Evolutionary conservation across 2,797 vertebrate species (phyloP).

Genomic region (Staurois parvus): DNA sequence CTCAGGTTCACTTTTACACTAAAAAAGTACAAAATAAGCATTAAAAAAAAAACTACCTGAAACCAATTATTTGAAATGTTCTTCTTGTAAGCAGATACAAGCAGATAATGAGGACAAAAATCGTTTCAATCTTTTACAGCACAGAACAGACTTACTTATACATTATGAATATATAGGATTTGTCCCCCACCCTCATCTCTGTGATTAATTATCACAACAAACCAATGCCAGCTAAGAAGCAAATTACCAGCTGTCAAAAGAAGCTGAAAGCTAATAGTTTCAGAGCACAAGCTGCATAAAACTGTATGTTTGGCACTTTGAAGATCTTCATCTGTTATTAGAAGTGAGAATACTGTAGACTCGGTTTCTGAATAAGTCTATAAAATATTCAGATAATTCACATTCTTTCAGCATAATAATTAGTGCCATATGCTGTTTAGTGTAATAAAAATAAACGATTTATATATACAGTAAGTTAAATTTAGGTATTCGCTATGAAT

Average conservation of each 20-base stretch:
- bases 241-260: constrained; percentile 10
- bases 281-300: background rate
- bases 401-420: constrained; percentile 1
- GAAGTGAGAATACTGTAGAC: background rate
- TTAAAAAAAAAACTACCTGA: no score
- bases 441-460: background rate
- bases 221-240: constrained; percentile 1
- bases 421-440: constrained; percentile 2
- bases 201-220: constrained; percentile 2
- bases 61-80: no score
- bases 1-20: no score
- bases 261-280: background rate
- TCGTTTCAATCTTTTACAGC: background rate
- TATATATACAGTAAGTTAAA: background rate
- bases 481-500: background rate
- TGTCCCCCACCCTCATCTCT: background rate
- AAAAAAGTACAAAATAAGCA: no score
- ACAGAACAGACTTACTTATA: background rate
- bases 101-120: no score
- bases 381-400: constrained; percentile 9
- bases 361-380: background rate
- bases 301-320: background rate
- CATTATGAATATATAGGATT: constrained; percentile 7
- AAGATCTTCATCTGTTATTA: constrained; percentile 8
- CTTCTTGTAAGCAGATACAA: no score